These are phyloP conservation scores for Sinodicranocentrus sp. DNA, from an alignment of 2,888 invertebrate species.

Conservation along the genomic window DNA sequence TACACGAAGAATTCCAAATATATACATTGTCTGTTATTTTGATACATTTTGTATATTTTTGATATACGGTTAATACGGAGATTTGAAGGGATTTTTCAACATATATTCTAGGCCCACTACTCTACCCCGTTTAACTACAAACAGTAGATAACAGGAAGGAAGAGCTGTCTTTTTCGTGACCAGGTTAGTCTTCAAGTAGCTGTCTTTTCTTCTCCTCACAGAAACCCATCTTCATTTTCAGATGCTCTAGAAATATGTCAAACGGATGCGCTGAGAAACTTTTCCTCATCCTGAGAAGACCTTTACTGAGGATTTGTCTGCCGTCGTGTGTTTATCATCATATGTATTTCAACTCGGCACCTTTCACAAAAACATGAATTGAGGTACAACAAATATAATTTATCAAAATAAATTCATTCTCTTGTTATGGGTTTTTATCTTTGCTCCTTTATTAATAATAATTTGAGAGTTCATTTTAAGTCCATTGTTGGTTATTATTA, in stretches of 20 bases:
- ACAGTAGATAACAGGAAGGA: constrained; percentile 1
- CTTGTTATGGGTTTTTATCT: too few relatives aligned
- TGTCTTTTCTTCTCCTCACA: constrained; percentile 30
- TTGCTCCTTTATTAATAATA: too few relatives aligned
- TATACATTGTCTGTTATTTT: too few relatives aligned
- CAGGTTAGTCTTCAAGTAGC: constrained; percentile 61
- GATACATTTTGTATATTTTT: too few relatives aligned
- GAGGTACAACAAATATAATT: constrained; percentile 6
- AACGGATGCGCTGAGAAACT: background rate
- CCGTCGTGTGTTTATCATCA: background rate
- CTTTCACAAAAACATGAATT: background rate
- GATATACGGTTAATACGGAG: background rate
- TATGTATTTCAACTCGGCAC: background rate
- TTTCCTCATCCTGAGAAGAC: background rate
- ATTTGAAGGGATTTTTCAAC: background rate
- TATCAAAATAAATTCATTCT: too few relatives aligned
- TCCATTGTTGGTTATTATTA: background rate
- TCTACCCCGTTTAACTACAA: background rate
- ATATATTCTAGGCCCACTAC: constrained; percentile 5
- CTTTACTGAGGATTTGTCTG: background rate
- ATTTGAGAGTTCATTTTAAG: too few relatives aligned
- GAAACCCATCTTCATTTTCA: constrained; percentile 54
- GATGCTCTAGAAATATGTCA: constrained; percentile 10
- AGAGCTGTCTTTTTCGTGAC: background rate
- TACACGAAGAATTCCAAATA: too few relatives aligned